phyloP scores from a whole-genome alignment of 2,797 vertebrate genomes.

The Brachyrhaphis roseni region DNA sequence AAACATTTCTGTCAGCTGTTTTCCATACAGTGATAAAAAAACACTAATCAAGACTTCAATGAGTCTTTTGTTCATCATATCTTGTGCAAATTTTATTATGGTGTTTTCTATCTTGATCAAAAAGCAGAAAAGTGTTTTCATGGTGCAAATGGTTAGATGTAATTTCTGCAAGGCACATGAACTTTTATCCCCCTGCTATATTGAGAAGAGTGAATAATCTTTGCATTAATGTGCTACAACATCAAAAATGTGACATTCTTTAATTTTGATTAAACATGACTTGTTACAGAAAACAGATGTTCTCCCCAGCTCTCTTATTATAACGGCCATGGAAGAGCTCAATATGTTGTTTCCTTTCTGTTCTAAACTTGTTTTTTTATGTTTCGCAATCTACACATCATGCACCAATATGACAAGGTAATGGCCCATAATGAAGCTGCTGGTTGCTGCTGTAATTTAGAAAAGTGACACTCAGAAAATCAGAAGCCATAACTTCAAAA shows the following conservation, averaged over 20 bases:
- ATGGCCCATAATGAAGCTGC: neutral
- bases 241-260: neutral
- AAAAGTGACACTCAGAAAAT: neutral
- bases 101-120: slow-evolving; percentile 10
- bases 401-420: neutral
- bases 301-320: neutral
- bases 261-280: neutral
- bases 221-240: neutral
- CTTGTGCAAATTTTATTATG: slow-evolving; percentile 17
- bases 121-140: slow-evolving; percentile 18
- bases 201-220: neutral
- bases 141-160: slow-evolving; percentile 2
- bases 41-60: slow-evolving; percentile 10
- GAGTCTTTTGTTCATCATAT: slow-evolving; percentile 14
- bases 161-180: neutral
- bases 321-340: neutral
- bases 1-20: slow-evolving; percentile 39
- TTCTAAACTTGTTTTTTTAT: neutral
- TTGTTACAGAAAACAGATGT: neutral
- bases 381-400: neutral
- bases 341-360: neutral
- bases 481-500: neutral
- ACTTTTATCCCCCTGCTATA: neutral
- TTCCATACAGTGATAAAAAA: slow-evolving; percentile 43
- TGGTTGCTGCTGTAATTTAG: neutral